A percentile compares a stretch with the other conserved stretches of the same genome.
phyloP scores from a whole-genome alignment of 2,888 invertebrate genomes.

The Terebella lapidaria region DNA sequence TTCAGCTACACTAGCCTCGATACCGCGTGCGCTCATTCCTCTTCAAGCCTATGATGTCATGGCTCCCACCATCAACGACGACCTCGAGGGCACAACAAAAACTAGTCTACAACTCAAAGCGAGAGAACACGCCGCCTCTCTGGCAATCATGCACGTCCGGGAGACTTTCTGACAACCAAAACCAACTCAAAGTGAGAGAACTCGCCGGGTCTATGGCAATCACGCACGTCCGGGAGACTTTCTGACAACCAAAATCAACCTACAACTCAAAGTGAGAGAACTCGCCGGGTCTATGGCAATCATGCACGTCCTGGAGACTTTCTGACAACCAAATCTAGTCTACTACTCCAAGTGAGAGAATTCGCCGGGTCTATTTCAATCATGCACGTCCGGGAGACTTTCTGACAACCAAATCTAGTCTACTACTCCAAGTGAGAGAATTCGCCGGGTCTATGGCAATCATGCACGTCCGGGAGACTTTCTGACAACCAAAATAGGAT shows the following conservation, averaged over 20 bases:
- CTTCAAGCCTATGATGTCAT: constrained; percentile 20
- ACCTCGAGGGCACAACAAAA: constrained; percentile 25
- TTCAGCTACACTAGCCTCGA: background rate
- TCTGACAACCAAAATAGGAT: no score
- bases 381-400: constrained; percentile 22
- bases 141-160: constrained; percentile 25
- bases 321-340: constrained; percentile 25
- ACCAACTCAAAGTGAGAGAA: no score
- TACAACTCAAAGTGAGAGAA: no score
- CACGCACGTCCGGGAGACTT: no score
- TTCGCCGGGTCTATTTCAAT: constrained; percentile 26
- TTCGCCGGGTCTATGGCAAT: no score
- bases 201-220: no score
- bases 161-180: constrained; percentile 19
- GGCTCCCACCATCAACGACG: constrained; percentile 24
- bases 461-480: no score
- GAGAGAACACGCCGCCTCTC: constrained; percentile 26
- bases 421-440: no score
- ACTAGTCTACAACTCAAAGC: constrained; percentile 27
- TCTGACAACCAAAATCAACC: no score
- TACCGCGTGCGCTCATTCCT: constrained; percentile 10
- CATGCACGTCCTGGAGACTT: no score
- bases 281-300: no score
- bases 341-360: constrained; percentile 26
- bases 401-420: constrained; percentile 18